Percentiles rank a stretch among this genome's conserved stretches.
Conservation (phyloP, 35 echinoderm and acorn worm genomes). For the Acanthaster planci region DNA sequence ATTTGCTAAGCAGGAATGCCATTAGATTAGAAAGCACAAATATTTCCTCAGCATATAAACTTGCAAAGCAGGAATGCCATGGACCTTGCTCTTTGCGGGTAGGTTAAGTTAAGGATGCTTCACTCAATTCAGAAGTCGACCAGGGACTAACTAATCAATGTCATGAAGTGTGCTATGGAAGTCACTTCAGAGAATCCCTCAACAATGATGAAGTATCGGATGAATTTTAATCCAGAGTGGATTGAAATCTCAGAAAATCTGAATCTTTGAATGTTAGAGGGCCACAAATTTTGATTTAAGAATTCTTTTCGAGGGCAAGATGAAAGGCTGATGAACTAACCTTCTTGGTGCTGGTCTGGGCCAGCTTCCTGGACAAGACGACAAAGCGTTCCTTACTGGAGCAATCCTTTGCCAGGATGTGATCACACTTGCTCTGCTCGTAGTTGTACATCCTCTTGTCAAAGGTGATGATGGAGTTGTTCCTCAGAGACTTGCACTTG, state of each 20-base stretch:
- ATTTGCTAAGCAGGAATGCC: background rate
- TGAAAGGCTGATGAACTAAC: background rate
- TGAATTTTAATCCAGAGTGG: too few species aligned
- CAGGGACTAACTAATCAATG: too few species aligned
- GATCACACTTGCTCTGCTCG: constrained; percentile 38
- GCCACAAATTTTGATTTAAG: too few species aligned
- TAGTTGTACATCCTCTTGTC: constrained; percentile 66
- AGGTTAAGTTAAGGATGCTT: too few species aligned
- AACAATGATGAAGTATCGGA: too few species aligned
- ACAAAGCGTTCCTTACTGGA: constrained; percentile 52
- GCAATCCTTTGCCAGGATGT: constrained; percentile 68
- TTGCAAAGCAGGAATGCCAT: background rate
- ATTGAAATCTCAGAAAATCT: too few species aligned
- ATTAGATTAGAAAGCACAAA: background rate
- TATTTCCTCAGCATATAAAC: background rate
- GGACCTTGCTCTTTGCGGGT: too few species aligned
- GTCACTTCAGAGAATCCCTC: too few species aligned
- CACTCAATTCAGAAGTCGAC: too few species aligned
- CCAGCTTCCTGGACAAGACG: constrained; percentile 24
- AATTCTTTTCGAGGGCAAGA: too few species aligned
- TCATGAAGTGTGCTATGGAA: too few species aligned
- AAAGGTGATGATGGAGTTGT: constrained; percentile 57
- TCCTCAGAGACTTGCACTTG: constrained; percentile 15
- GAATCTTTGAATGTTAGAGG: too few species aligned
- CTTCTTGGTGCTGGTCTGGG: background rate